A percentile compares a stretch with the other conserved stretches of the same genome.
phyloP scores from a whole-genome alignment of 92 coral and sea anemone species.

The Epizoanthus scotinus region DNA sequence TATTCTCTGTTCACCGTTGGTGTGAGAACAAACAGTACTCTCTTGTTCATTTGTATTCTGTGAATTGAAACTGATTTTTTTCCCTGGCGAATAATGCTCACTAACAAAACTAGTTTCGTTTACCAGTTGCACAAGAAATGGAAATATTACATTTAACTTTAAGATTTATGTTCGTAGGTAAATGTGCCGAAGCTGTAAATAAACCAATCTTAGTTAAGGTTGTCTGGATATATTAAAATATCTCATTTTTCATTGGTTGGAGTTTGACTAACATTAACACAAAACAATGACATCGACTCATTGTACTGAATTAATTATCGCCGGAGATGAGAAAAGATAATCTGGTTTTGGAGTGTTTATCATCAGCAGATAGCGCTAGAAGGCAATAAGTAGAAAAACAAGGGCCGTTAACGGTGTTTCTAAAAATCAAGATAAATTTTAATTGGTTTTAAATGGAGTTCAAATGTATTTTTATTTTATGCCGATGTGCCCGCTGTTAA shows the following conservation, averaged over 20 bases:
- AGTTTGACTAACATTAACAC: slow-evolving; percentile 8
- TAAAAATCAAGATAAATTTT: not conserved
- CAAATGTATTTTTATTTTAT: not conserved
- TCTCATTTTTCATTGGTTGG: not conserved
- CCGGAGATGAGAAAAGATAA: slow-evolving; percentile 3
- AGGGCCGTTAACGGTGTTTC: not conserved
- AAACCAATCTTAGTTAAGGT: not conserved
- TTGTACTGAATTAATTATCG: not conserved
- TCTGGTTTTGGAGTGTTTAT: not conserved
- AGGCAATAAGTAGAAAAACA: not conserved
- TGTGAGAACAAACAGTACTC: slow-evolving; percentile 12
- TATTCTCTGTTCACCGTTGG: not conserved
- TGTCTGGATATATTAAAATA: not conserved
- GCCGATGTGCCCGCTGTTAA: not conserved
- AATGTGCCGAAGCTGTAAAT: not conserved
- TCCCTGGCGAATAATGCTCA: not conserved
- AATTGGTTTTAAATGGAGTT: not conserved
- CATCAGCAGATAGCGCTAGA: not conserved
- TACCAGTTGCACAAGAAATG: not conserved
- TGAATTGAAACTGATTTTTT: not conserved
- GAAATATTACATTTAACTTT: not conserved
- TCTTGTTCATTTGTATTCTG: not conserved
- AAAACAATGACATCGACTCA: not conserved
- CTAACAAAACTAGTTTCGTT: not conserved
- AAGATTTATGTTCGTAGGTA: not conserved